phyloP scores from a whole-genome alignment of 2,113 vertebrate species.

The Actenoides lindsayi region DNA sequence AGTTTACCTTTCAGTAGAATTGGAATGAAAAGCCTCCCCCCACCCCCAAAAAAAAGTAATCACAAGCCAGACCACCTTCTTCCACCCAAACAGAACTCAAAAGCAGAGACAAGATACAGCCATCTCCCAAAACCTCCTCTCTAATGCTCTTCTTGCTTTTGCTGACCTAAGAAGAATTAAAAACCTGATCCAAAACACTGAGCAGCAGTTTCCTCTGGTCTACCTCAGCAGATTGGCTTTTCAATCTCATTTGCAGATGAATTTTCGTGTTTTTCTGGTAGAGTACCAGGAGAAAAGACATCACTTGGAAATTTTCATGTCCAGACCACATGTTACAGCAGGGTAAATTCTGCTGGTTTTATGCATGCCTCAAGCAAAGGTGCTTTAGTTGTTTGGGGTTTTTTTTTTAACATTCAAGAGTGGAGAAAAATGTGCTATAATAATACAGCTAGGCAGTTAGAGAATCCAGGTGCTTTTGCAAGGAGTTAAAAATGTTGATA shows the following conservation, averaged over 20 bases:
- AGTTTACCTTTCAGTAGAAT: not conserved
- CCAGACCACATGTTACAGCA: not conserved
- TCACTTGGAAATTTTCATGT: not conserved
- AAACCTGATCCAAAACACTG: not conserved
- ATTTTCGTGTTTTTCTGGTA: not conserved
- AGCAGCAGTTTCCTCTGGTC: not conserved
- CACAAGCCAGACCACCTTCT: not conserved
- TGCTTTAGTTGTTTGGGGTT: not conserved
- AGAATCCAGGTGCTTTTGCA: not conserved
- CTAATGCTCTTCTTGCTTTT: not conserved
- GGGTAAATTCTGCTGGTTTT: not conserved
- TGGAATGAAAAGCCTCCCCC: not conserved
- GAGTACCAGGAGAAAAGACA: not conserved
- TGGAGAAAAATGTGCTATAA: not conserved
- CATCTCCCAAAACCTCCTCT: not conserved
- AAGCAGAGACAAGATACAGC: not conserved
- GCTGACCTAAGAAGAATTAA: not conserved
- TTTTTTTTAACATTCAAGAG: not conserved
- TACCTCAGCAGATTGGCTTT: not conserved
- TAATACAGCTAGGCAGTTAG: not conserved
- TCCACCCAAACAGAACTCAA: not conserved
- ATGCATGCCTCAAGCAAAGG: not conserved
- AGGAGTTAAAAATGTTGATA: not conserved
- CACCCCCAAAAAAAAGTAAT: not conserved
- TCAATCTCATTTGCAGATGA: not conserved